These are phyloP conservation scores for Drosophila antonietae DNA, from an alignment of 2,888 invertebrate genomes.

Conservation along the genomic window DNA sequence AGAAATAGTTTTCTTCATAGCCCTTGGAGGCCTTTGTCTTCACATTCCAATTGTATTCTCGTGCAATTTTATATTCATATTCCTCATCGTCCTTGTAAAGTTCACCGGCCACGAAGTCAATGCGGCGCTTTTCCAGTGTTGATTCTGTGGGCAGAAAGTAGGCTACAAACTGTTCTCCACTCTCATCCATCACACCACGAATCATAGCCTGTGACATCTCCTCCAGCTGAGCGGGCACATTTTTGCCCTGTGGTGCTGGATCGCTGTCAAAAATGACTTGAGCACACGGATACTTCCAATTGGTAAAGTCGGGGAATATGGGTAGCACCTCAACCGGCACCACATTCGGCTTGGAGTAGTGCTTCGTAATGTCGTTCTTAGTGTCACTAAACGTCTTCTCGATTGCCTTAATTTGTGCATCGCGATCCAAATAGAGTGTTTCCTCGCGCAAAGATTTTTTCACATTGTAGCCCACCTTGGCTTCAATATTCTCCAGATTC, in stretches of 20 bases:
- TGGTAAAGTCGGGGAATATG: slow-evolving; percentile 97
- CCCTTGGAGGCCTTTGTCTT: slow-evolving; percentile 98
- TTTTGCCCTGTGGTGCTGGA: slow-evolving; percentile 95
- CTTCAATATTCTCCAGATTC: slow-evolving; percentile 98
- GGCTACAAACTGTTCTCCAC: slow-evolving; percentile 99
- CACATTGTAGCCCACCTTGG: slow-evolving; percentile 99
- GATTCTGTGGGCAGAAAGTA: slow-evolving; percentile 98
- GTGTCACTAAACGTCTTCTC: slow-evolving; percentile 98
- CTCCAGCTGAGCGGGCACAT: slow-evolving; percentile 94
- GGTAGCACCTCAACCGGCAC: slow-evolving; percentile 94
- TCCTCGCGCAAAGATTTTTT: slow-evolving; percentile 97
- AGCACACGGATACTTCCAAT: slow-evolving; percentile 99
- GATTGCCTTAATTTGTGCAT: slow-evolving; percentile 98
- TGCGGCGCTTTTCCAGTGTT: slow-evolving; percentile 94
- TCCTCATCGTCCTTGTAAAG: slow-evolving; percentile 95
- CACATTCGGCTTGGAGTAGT: slow-evolving; percentile 98
- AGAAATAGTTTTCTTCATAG: slow-evolving; percentile 98
- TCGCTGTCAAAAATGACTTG: slow-evolving; percentile 99
- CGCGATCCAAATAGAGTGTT: slow-evolving; percentile 97
- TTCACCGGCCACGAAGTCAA: slow-evolving; percentile 90
- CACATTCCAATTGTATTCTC: slow-evolving; percentile 99
- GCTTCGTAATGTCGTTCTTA: slow-evolving; percentile 92
- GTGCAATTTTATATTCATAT: slow-evolving; percentile 98
- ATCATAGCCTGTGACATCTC: slow-evolving; percentile 99
- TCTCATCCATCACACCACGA: slow-evolving; percentile 99